These are phyloP conservation scores for Anser cygnoides DNA, from an alignment of 2,113 vertebrate species.

Conservation along the genomic window DNA sequence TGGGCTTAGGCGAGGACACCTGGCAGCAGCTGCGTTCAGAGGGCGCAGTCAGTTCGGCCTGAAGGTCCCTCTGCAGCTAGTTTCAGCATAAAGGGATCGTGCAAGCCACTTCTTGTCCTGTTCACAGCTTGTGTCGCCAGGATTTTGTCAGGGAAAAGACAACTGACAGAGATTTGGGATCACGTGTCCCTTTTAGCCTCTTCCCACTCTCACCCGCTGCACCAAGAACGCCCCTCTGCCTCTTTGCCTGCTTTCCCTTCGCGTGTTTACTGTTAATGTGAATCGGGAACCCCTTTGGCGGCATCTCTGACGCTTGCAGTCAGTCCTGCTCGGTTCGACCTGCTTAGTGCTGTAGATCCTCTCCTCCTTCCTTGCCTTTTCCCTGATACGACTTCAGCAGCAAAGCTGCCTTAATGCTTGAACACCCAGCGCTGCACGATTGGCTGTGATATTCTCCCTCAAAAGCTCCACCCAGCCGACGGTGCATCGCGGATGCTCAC, in stretches of 20 bases:
- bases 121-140: neutral
- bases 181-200: slow-evolving; percentile 3
- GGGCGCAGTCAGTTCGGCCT: accelerated
- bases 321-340: neutral
- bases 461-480: slow-evolving; percentile 47
- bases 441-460: slow-evolving; percentile 48
- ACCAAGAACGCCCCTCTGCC: neutral
- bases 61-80: neutral
- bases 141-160: slow-evolving; percentile 12
- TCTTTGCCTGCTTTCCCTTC: neutral
- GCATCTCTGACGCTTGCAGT: neutral
- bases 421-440: slow-evolving; percentile 21
- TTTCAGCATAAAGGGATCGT: neutral
- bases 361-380: slow-evolving; percentile 17
- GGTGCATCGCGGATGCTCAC: slow-evolving; percentile 43
- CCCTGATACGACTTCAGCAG: slow-evolving; percentile 35
- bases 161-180: neutral
- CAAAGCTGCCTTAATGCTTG: slow-evolving; percentile 50
- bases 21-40: neutral
- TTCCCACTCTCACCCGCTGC: neutral
- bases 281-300: neutral
- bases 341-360: neutral
- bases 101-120: slow-evolving; percentile 6
- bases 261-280: neutral
- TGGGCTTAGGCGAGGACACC: neutral